Evolutionary conservation across 2,888 invertebrate genomes (phyloP).

Genomic region (Chymomyza amoena): DNA sequence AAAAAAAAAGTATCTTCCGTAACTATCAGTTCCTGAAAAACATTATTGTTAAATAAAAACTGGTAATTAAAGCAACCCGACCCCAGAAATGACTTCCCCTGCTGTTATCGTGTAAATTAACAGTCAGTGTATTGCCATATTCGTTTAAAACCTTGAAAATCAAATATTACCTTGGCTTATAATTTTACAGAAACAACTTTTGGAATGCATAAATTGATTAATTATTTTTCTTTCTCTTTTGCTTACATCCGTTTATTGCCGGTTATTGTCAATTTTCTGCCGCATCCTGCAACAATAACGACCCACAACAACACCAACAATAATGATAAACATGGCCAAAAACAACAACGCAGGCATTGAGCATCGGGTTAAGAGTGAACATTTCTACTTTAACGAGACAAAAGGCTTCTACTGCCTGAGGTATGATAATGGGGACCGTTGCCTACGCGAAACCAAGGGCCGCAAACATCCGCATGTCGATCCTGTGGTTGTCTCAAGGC

Average conservation of each 20-base stretch:
- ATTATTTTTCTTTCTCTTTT: neutral
- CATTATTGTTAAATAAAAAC: too few species aligned
- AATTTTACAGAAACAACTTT: neutral
- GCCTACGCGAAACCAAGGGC: constrained; percentile 90
- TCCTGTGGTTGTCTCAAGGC: constrained; percentile 87
- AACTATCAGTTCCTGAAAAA: too few species aligned
- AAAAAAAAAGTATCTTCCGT: too few species aligned
- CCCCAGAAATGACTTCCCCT: too few species aligned
- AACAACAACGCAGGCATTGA: constrained; percentile 73
- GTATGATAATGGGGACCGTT: constrained; percentile 90
- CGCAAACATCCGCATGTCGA: constrained; percentile 91
- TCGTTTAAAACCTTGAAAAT: neutral
- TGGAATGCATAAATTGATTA: neutral
- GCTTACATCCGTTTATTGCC: constrained; percentile 1
- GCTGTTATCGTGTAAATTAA: too few species aligned
- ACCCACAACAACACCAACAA: too few species aligned
- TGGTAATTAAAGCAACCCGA: too few species aligned
- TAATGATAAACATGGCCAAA: neutral
- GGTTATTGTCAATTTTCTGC: constrained; percentile 9
- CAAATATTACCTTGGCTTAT: too few species aligned
- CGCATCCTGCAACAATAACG: neutral
- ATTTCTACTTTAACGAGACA: constrained; percentile 97
- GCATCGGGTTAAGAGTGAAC: constrained; percentile 86
- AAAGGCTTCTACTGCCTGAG: constrained; percentile 97
- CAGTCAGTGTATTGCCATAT: neutral